Evolutionary conservation across 2,797 vertebrate genomes (phyloP), one percentile per base, ranked within the genome.

Genomic region (Amazona ochrocephala): DNA sequence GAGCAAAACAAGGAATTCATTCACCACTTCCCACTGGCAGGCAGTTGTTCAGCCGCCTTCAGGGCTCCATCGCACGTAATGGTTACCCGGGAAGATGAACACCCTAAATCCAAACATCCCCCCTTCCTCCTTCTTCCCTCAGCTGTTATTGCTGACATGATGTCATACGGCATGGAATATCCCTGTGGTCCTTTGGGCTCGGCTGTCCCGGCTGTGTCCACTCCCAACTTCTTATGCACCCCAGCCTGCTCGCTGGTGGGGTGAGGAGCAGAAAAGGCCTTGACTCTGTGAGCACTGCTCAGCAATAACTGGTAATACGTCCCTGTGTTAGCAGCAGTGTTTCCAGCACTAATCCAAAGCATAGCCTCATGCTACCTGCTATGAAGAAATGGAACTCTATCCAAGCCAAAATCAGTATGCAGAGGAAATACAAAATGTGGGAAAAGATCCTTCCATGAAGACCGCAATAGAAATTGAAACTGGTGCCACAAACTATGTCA

Each of bases 41-140:
- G 39, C 29, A 70, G 39, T 18, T 48, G 42, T 53, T 83, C 23
- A 21, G 5, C 15, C 29, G 39, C 54, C 29, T 58, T 39, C 60
- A 73, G 42, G 72, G 22, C 29, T 45, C 20, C 23, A n/a, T 56
- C 32, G 30, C 3, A 1, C 0, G 0, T 6, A 10, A 4, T 0
- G 1, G 6, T 26, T 47, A 24, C 30, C 78, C 74, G 21, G 16
- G 29, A 70, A 42, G 70, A 53, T 7, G 30, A 80, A 42, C 8
- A 2, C 20, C 26, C 15, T 83, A 16, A 47, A 30, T 53, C 20
- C 3, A 16, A 77, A 53, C 0, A 3, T 34, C 26, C 4, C 18
- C 3, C n/a, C 15, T 62, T 44, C 22, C 26, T 78, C 1, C 39
- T 41, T 39, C 42, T 86, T 27, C 1, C 0, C 13, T 18, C 30